These are phyloP conservation scores for Gasteruption jaculator DNA, from an alignment of 2,888 invertebrate genomes.

Conservation along the genomic window DNA sequence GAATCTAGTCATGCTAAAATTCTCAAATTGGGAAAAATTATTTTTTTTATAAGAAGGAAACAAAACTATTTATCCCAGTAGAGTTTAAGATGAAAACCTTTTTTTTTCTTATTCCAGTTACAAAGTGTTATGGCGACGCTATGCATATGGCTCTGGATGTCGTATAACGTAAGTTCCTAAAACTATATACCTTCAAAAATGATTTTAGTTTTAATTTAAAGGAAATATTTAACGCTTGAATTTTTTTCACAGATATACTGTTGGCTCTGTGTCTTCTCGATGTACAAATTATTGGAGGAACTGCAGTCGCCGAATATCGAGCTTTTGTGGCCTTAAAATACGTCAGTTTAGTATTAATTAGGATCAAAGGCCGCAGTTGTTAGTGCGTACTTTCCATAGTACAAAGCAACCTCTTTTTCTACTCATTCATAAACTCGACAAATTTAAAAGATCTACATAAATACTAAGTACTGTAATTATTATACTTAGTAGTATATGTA, in stretches of 20 bases:
- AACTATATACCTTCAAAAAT: neutral
- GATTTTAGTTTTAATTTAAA: neutral
- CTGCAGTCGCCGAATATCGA: conserved; percentile 87
- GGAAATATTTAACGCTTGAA: no score
- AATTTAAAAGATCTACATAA: no score
- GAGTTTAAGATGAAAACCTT: neutral
- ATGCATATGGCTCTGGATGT: conserved; percentile 76
- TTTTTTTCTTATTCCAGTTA: conserved; percentile 57
- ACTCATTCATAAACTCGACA: no score
- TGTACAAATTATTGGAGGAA: conserved; percentile 75
- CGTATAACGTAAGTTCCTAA: conserved; percentile 78
- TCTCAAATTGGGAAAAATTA: neutral
- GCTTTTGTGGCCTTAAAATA: conserved; percentile 64
- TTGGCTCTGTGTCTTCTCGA: conserved; percentile 80
- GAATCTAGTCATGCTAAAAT: conserved; percentile 3
- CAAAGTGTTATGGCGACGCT: conserved; percentile 74
- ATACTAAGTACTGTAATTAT: no score
- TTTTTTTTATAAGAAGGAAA: no score
- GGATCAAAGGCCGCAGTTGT: no score
- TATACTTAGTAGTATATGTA: no score
- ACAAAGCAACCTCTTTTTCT: no score
- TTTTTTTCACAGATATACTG: conserved; percentile 74
- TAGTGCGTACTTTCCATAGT: no score
- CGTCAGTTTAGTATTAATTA: no score
- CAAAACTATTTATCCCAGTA: no score